Evolutionary conservation across 2,888 invertebrate genomes (phyloP), one percentile per base, ranked within the genome.

Genomic region (Lasioglossum zephyrum): DNA sequence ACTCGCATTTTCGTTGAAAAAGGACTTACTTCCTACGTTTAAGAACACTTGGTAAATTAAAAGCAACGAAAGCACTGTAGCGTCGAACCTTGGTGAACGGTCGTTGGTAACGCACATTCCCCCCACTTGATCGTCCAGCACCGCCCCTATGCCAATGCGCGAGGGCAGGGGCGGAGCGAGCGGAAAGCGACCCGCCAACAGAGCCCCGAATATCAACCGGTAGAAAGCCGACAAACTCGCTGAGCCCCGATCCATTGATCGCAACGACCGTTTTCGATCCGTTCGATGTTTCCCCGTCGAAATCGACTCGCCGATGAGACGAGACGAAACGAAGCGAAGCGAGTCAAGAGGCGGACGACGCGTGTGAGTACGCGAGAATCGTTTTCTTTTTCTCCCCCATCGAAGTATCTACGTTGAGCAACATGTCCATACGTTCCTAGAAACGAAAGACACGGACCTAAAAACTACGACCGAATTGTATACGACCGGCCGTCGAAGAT

Each of bases 381-480:
- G 69, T 78, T 26, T 69, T 9, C 9, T 22, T 39, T 57, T 22
- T 39, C 60, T 77, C 75, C 60, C 77, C 75, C 87, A 57, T 88
- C 22, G 41, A n/a, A 82, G 91, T 92, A 91, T 89, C 93, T 94
- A 93, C 87, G 90, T 92, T 92, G 93, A 94, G 93, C 92, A 93
- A 94, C 88, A 92, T 89, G 88, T 82, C 86, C 69, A 22, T 69
- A 4, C 39, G 69, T 69, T 83, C 86, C 31, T 63, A 63, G 63
- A 63, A 63, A 63, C 63, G 63, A 63, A 16, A 63, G 63, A 63
- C 63, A 63, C 87, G 86, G 81, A 87, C 81, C 80, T 90, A 75
- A 77, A 87, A 88, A 86, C 74, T 82, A 78, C 86, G 85, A 88
- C 80, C 82, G 87, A 86, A 87, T 86, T 73, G 84, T 74, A 77